phyloP scores from a whole-genome alignment of 2,797 vertebrate genomes.

The Sebastes minor region DNA sequence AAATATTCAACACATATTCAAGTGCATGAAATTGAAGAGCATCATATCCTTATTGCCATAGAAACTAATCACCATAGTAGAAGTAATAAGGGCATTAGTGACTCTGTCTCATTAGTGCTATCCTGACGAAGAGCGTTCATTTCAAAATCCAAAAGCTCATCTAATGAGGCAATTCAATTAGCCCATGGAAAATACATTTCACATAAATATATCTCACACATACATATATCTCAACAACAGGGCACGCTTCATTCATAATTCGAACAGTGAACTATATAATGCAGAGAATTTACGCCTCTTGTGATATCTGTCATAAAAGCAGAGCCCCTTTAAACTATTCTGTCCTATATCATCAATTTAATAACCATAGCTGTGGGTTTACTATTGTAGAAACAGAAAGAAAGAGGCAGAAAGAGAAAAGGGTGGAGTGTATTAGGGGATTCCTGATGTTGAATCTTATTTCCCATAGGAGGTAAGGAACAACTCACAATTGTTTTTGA shows the following conservation, averaged over 20 bases:
- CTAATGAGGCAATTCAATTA: slow-evolving; percentile 29
- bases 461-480: slow-evolving; percentile 4
- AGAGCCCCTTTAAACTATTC: not conserved
- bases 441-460: slow-evolving; percentile 1
- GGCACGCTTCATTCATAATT: not conserved
- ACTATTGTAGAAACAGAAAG: not conserved
- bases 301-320: not conserved
- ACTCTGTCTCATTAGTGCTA: slow-evolving; percentile 1
- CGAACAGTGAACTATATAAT: not conserved
- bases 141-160: slow-evolving; percentile 9
- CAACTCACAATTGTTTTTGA: slow-evolving; percentile 82
- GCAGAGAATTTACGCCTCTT: not conserved
- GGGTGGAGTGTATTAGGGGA: not conserved
- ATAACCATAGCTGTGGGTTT: not conserved
- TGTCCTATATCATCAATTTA: not conserved
- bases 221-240: not conserved
- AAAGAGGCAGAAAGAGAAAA: not conserved
- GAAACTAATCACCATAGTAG: slow-evolving; percentile 17
- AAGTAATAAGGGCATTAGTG: slow-evolving; percentile 7
- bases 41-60: slow-evolving; percentile 1
- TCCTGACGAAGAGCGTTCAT: slow-evolving; percentile 16
- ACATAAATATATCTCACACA: not conserved
- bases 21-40: not conserved
- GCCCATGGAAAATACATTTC: not conserved
- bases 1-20: slow-evolving; percentile 15